Conservation (phyloP, 2,888 invertebrate species). For the Unio delphinus region DNA sequence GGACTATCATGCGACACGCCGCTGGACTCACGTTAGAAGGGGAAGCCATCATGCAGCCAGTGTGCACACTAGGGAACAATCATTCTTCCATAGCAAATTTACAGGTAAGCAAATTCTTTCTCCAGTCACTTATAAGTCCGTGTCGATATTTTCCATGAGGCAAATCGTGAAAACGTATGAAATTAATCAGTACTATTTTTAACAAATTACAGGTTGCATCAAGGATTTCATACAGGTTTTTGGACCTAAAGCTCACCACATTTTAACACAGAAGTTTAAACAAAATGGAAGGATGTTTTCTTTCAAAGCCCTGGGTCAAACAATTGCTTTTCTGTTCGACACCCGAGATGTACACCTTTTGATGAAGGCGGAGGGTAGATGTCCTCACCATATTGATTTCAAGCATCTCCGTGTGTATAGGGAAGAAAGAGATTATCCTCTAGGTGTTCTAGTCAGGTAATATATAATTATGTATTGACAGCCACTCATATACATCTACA, state of each 20-base stretch:
- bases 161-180: no score
- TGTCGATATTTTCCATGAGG: no score
- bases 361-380: slow-evolving; percentile 31
- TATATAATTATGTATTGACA: no score
- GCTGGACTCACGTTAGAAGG: no score
- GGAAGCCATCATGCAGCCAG: no score
- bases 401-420: slow-evolving; percentile 33
- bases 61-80: no score
- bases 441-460: slow-evolving; percentile 37
- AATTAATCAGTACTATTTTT: no score
- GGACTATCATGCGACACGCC: no score
- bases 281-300: slow-evolving; percentile 27
- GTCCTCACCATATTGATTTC: slow-evolving; percentile 37
- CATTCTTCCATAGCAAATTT: no score
- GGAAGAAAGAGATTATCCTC: slow-evolving; percentile 24
- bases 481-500: no score
- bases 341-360: slow-evolving; percentile 26
- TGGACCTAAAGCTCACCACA: slow-evolving; percentile 28
- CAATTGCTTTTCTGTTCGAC: slow-evolving; percentile 36
- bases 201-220: slow-evolving; percentile 20
- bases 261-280: slow-evolving; percentile 19
- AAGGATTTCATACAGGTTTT: slow-evolving; percentile 28
- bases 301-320: slow-evolving; percentile 26
- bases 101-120: no score
- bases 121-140: no score